Conservation (phyloP, 2,113 vertebrate genomes). For the Crotalus viridis region DNA sequence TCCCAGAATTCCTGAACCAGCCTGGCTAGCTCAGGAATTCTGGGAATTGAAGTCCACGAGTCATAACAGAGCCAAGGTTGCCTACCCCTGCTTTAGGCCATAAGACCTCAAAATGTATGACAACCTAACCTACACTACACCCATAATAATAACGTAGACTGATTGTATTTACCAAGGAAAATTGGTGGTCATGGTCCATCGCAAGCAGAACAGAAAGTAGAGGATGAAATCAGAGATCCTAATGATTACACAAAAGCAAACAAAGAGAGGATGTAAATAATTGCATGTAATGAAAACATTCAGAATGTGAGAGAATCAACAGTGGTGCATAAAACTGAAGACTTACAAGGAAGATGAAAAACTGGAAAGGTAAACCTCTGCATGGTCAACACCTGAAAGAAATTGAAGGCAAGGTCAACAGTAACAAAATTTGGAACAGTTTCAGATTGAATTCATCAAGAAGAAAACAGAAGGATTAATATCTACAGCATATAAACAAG, state of each 20-base stretch:
- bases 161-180: not conserved
- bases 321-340: not conserved
- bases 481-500: not conserved
- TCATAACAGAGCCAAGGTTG: no score
- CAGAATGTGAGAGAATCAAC: not conserved
- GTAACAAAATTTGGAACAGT: not conserved
- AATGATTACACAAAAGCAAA: not conserved
- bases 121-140: not conserved
- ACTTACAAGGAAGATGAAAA: not conserved
- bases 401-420: not conserved
- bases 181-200: not conserved
- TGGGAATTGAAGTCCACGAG: no score
- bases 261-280: not conserved
- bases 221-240: not conserved
- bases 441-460: not conserved
- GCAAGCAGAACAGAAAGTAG: not conserved
- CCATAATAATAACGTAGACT: not conserved
- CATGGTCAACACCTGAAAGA: not conserved
- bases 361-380: not conserved
- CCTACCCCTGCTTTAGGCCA: not conserved
- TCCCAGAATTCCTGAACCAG: no score
- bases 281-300: not conserved
- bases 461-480: not conserved
- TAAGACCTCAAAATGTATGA: not conserved
- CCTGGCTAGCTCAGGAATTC: no score